Conservation (phyloP, 2,888 invertebrate genomes). For the Nematopogon swammerdamellus region DNA sequence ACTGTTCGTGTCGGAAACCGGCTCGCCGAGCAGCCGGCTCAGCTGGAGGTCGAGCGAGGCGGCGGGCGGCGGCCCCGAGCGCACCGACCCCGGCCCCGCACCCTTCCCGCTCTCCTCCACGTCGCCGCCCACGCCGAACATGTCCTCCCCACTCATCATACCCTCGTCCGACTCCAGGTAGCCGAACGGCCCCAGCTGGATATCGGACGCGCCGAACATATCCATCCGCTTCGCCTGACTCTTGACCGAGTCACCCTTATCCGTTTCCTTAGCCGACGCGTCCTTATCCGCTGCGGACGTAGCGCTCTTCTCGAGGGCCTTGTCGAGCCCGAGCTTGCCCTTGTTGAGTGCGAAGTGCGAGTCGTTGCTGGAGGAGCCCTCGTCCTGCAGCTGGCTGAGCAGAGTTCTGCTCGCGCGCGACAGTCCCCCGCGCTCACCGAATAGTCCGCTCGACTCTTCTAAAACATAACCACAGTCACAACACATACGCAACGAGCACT, state of each 20-base stretch:
- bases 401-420: conserved; percentile 43
- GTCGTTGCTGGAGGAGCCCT: conserved; percentile 51
- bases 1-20: conserved; percentile 30
- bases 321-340: conserved; percentile 19
- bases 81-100: not conserved
- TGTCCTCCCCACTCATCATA: conserved; percentile 44
- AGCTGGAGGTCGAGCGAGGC: conserved; percentile 29
- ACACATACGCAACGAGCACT: too few relatives aligned
- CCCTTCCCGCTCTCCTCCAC: conserved; percentile 15
- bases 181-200: conserved; percentile 51
- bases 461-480: conserved; percentile 7
- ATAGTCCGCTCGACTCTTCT: conserved; percentile 43
- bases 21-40: conserved; percentile 32
- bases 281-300: conserved; percentile 37
- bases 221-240: conserved; percentile 47
- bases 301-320: conserved; percentile 16
- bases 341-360: conserved; percentile 40
- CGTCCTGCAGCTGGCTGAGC: conserved; percentile 52
- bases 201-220: conserved; percentile 53
- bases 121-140: conserved; percentile 18
- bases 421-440: conserved; percentile 34
- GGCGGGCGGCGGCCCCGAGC: too few relatives aligned
- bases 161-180: conserved; percentile 39
- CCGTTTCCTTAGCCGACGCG: too few relatives aligned
- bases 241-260: conserved; percentile 34